A percentile compares a stretch with the other conserved stretches of the same genome.
phyloP scores from a whole-genome alignment of 1,140 invertebrate genomes.

The Leptopilina boulardi region DNA sequence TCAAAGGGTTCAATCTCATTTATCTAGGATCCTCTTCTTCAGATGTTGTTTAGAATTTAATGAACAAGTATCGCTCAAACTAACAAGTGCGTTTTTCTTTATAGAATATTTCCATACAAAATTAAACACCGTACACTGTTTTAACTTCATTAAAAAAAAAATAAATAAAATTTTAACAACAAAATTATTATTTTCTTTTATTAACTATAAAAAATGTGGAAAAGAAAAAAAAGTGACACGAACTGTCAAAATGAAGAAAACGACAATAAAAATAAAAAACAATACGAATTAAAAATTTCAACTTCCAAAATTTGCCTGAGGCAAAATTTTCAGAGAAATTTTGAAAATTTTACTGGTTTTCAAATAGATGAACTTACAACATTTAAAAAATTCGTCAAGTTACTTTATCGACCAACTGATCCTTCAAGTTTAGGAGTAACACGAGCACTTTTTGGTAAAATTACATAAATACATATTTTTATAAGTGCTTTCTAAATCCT shows the following conservation, averaged over 20 bases:
- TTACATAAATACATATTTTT: slow-evolving; percentile 10
- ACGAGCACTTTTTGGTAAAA: slow-evolving; percentile 86
- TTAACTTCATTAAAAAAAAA: neutral
- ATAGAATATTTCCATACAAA: no score
- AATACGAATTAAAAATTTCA: slow-evolving; percentile 14
- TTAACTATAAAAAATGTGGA: neutral
- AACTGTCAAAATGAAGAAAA: slow-evolving; percentile 35
- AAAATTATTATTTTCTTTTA: neutral
- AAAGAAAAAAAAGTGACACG: slow-evolving; percentile 12
- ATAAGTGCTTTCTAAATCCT: no score
- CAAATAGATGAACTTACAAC: slow-evolving; percentile 53
- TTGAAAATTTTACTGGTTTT: slow-evolving; percentile 54
- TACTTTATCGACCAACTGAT: slow-evolving; percentile 84
- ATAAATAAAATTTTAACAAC: neutral
- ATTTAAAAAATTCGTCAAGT: slow-evolving; percentile 73
- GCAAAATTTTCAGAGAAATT: neutral
- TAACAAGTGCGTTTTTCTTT: neutral
- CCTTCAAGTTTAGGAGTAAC: slow-evolving; percentile 85
- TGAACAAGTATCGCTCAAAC: neutral
- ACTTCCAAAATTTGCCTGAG: neutral
- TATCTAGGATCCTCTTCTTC: slow-evolving; percentile 39
- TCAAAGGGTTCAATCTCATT: slow-evolving; percentile 39
- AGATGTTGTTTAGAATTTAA: slow-evolving; percentile 49
- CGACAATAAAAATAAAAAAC: slow-evolving; percentile 24
- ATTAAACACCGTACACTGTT: no score